Conservation (phyloP, 2,113 vertebrate species). For the Rousettus leschenaultii region DNA sequence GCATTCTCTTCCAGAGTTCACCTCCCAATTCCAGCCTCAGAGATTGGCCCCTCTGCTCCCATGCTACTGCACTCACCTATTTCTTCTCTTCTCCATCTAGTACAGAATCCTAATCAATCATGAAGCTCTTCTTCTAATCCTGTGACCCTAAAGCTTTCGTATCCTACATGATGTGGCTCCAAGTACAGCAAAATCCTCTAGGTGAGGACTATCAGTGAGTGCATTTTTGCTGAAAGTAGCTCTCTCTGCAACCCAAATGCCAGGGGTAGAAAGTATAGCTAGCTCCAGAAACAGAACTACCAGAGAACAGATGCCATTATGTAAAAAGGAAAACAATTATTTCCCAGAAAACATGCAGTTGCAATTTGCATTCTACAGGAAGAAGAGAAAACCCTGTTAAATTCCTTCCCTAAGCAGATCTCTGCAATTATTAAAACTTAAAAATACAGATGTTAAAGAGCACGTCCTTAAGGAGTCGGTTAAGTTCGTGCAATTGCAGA, state of each 20-base stretch:
- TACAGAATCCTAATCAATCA: not conserved
- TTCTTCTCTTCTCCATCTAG: not conserved
- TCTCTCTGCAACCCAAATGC: not conserved
- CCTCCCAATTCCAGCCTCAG: not conserved
- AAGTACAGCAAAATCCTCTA: not conserved
- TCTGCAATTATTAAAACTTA: slow-evolving; percentile 29
- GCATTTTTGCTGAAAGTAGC: not conserved
- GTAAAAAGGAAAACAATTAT: not conserved
- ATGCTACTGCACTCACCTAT: too few species aligned
- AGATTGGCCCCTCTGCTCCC: not conserved
- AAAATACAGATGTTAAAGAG: slow-evolving; percentile 14
- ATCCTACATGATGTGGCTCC: not conserved
- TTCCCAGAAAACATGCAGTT: slow-evolving; percentile 1
- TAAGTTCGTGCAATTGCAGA: slow-evolving; percentile 9
- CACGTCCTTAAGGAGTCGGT: not conserved
- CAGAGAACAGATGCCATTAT: not conserved
- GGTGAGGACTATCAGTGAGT: not conserved
- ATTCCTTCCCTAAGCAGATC: not conserved
- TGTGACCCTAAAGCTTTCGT: not conserved
- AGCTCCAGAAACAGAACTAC: not conserved
- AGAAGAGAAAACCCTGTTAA: not conserved
- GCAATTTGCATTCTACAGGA: not conserved
- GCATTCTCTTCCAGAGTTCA: not conserved
- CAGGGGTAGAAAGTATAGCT: not conserved
- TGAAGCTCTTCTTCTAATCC: not conserved